These are phyloP conservation scores for Coptotermes formosanus DNA, from an alignment of 1,140 invertebrate species.

Conservation along the genomic window DNA sequence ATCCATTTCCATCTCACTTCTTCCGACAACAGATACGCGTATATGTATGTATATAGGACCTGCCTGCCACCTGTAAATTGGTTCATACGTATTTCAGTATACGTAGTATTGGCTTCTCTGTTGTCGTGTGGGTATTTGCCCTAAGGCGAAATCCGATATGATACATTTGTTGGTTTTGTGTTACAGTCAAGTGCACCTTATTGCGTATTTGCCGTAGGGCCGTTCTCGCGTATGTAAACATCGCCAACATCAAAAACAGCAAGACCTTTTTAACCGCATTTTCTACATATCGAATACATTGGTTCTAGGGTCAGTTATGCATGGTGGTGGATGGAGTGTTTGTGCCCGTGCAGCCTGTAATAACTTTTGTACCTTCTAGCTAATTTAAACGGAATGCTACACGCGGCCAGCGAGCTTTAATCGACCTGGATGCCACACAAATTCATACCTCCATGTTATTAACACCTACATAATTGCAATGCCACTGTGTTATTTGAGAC, in stretches of 20 bases:
- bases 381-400: not conserved
- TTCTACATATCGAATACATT: not conserved
- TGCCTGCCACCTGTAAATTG: not conserved
- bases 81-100: not conserved
- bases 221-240: not conserved
- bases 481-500: not conserved
- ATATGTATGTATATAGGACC: not conserved
- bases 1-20: not conserved
- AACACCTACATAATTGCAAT: not conserved
- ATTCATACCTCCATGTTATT: not conserved
- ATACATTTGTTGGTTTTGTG: not conserved
- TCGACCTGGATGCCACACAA: not conserved
- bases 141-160: not conserved
- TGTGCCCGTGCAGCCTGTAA: conserved; percentile 1
- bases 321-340: not conserved
- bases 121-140: not conserved
- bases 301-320: not conserved
- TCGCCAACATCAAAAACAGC: not conserved
- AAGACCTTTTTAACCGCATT: not conserved
- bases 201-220: not conserved
- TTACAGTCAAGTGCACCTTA: not conserved
- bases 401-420: not conserved
- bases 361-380: not conserved
- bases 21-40: not conserved
- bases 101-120: not conserved